Base-by-base conservation (phyloP, 2,888 invertebrate genomes). In the Pheosia tremula region DNA sequence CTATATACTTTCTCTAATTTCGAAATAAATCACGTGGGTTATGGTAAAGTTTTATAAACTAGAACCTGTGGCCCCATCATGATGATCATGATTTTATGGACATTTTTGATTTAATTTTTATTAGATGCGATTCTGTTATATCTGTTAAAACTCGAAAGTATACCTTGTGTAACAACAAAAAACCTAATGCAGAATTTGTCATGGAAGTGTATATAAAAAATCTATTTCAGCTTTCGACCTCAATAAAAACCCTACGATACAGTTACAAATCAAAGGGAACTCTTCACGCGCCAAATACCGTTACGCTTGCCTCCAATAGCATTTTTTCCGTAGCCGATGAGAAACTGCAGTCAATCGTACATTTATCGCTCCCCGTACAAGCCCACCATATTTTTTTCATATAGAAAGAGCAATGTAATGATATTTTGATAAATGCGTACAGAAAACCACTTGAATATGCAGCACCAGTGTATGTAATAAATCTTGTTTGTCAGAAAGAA, bases 401-500 rank as follows among this genome's bases (percentile, higher is more conserved):
- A 68, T 62, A 59, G 53, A 54, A 70, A 70, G 54, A 36, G 63
- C 67, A 57, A 68, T 71, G 73, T 80, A 83, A 80, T 82, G 79
- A 76, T 80, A 78, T 76, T 75, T 74, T 81, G 79, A 81, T 77
- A 80, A 83, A 82, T 80, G 72, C 65, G 68, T 65, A 60, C 62
- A 47, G 67, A 63, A 74, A 72, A 60, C 72, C 70, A 72, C 78
- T 76, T 80, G 75, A 65, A 72, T 77, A 84, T 82, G 81, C 81
- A 78, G 72, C 70, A 57, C 67, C 64, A 67, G 71, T 66, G 64
- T 63, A 64, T 72, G 62, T 72, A 73, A 85, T 86, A 85, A 85
- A 85, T 86, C 83, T 79, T 76, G 81, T 81, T 80, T 79, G 83
- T 82, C 81, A 77, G 75, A 75, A 72, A 64, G 74, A 81, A 67